Evolutionary conservation across 2,113 vertebrate genomes (phyloP), one percentile per base, ranked within the genome.

Genomic region (Taxidea taxus): DNA sequence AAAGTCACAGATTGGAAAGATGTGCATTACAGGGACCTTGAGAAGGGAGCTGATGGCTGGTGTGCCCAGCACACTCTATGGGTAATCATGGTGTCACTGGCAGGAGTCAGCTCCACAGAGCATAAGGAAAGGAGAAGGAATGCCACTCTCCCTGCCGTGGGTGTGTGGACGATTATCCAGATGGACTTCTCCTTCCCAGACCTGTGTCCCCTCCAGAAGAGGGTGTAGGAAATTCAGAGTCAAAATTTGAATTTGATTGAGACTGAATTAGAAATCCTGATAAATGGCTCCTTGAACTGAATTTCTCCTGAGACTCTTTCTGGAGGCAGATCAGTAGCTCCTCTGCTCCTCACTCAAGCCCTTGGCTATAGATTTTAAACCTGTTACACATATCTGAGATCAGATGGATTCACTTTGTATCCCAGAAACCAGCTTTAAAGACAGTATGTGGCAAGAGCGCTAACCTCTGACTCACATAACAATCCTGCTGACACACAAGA

Each of bases 31-130:
- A 6, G 27, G 42, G 51, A 90, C 27, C 25, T 91, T 62, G 47
- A 25, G 25, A 34, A 21, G 8, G 29, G 21, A 84, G 8, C 20
- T 9, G 7, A 27, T 42, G 31, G 6, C 34, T 82, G 58, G 11
- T 6, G 42, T 47, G 34, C 44, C 37, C n/a, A 9, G 27, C 4
- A 39, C 13, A 31, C 14, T 3, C 3, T 47, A 3, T 0, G 6
- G 27, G 31, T 84, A 34, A 25, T 4, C 10, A 0, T 0, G 12
- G 5, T 39, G 12, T 83, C 39, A 66, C 44, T 25, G 29, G 2
- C 15, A 18, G n/a, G 18, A 74, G 6, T 21, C 39, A 44, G 25
- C 11, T 2, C 37, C n/a, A 4, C 20, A 25, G 0, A 58, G 37
- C 8, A 75, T 54, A 56, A n/a, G 25, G 6, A 7, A 44, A 25